Evolutionary conservation across 1,140 invertebrate species (phyloP).

Genomic region (Doryteuthis pealeii): DNA sequence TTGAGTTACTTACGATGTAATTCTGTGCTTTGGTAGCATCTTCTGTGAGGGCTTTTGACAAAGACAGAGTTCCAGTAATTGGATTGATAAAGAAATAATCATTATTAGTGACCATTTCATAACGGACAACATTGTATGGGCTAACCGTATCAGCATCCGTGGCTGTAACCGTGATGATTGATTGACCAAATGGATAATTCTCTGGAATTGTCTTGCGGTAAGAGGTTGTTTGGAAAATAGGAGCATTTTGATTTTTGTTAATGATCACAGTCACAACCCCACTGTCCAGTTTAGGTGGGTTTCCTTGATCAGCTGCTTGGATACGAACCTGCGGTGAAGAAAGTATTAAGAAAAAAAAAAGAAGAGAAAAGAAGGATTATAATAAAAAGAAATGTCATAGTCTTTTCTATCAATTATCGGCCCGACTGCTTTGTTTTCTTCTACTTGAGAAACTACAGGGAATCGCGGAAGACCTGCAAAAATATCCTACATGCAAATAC

Average conservation of each 20-base stretch:
- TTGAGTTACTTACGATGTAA: slow-evolving; percentile 5
- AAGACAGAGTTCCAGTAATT: background rate
- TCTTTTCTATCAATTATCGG: too few relatives aligned
- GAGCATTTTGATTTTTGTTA: slow-evolving; percentile 71
- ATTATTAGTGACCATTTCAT: background rate
- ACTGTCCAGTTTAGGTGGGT: slow-evolving; percentile 14
- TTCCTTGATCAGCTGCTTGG: slow-evolving; percentile 27
- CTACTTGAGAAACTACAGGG: too few relatives aligned
- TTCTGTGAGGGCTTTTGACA: background rate
- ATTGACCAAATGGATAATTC: slow-evolving; percentile 34
- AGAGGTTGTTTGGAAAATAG: slow-evolving; percentile 70
- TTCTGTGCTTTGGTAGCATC: background rate
- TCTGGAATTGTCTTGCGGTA: slow-evolving; percentile 38
- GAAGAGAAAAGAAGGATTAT: background rate
- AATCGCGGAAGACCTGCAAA: too few relatives aligned
- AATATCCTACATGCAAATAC: too few relatives aligned
- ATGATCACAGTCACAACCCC: slow-evolving; percentile 75
- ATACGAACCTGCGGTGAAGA: slow-evolving; percentile 14
- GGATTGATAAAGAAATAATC: background rate
- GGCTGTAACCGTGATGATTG: slow-evolving; percentile 37
- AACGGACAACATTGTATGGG: background rate
- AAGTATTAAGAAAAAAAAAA: slow-evolving; percentile 8
- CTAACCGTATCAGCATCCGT: slow-evolving; percentile 63
- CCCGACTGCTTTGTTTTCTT: too few relatives aligned
- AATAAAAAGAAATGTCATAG: too few relatives aligned